Conservation (phyloP, 2,888 invertebrate genomes). For the Auanema freiburgensis region DNA sequence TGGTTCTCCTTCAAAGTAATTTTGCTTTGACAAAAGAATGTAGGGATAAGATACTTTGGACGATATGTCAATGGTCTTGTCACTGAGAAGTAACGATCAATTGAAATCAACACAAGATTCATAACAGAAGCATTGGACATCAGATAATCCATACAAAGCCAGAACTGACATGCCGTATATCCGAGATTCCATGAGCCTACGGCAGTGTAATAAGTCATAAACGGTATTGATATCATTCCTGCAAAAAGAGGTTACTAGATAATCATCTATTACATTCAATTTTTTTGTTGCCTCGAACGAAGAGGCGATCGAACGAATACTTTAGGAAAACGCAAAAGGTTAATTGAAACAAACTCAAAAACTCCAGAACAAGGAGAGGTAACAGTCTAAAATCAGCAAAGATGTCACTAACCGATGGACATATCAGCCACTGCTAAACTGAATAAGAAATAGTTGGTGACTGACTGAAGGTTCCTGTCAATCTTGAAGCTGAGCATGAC, state of each 20-base stretch:
- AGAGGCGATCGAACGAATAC: neutral
- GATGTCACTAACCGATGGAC: conserved; percentile 75
- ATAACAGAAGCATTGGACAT: conserved; percentile 97
- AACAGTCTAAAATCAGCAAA: neutral
- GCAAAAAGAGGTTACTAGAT: no score
- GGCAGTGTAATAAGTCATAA: conserved; percentile 89
- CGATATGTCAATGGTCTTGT: conserved; percentile 90
- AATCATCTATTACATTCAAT: no score
- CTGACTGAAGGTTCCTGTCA: conserved; percentile 95
- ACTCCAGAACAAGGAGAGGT: no score
- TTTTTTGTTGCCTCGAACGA: neutral
- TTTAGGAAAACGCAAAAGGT: no score
- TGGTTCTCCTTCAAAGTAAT: conserved; percentile 80
- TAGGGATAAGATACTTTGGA: conserved; percentile 72
- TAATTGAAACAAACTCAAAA: no score
- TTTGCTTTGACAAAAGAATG: no score
- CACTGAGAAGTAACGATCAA: conserved; percentile 72
- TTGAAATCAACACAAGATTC: conserved; percentile 93
- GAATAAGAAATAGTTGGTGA: conserved; percentile 90
- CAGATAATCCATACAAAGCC: conserved; percentile 94
- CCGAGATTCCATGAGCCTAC: conserved; percentile 83
- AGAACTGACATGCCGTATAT: conserved; percentile 76
- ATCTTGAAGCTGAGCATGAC: conserved; percentile 95
- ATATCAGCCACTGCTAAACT: conserved; percentile 95
- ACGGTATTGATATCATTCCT: conserved; percentile 88